Conservation (phyloP, 2,888 invertebrate genomes). For the Drosophila anomalata region DNA sequence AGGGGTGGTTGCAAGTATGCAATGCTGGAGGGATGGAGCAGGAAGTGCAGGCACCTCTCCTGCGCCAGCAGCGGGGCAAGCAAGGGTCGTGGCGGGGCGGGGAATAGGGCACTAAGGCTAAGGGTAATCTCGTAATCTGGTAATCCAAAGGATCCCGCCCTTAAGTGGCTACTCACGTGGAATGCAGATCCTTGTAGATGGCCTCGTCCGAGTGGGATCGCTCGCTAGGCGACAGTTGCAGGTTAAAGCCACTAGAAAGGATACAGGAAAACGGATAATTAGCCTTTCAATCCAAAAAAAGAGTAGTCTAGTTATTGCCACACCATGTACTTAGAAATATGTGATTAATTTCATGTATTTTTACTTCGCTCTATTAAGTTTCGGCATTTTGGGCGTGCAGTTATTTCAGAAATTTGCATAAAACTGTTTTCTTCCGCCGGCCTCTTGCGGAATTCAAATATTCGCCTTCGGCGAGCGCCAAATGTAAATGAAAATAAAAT, state of each 20-base stretch:
- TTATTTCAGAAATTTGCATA: not conserved
- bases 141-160: constrained; percentile 2
- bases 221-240: constrained; percentile 86
- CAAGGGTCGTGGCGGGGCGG: not conserved
- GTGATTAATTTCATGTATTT: not conserved
- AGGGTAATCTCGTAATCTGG: not conserved
- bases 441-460: not conserved
- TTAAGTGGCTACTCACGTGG: constrained; percentile 88
- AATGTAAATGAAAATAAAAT: not conserved
- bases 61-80: not conserved
- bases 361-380: not conserved
- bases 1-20: constrained; percentile 7
- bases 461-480: not conserved
- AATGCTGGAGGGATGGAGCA: constrained; percentile 23
- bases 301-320: not conserved
- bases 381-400: not conserved
- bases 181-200: constrained; percentile 92
- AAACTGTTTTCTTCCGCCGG: not conserved
- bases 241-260: constrained; percentile 89
- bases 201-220: constrained; percentile 92
- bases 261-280: not conserved
- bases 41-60: constrained; percentile 53
- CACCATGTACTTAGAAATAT: constrained; percentile 1
- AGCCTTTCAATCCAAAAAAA: not conserved
- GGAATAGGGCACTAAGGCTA: constrained; percentile 39